A percentile compares a stretch with the other conserved stretches of the same genome.
Evolutionary conservation across 2,113 vertebrate genomes (phyloP).

Genomic region (Carassius carassius): DNA sequence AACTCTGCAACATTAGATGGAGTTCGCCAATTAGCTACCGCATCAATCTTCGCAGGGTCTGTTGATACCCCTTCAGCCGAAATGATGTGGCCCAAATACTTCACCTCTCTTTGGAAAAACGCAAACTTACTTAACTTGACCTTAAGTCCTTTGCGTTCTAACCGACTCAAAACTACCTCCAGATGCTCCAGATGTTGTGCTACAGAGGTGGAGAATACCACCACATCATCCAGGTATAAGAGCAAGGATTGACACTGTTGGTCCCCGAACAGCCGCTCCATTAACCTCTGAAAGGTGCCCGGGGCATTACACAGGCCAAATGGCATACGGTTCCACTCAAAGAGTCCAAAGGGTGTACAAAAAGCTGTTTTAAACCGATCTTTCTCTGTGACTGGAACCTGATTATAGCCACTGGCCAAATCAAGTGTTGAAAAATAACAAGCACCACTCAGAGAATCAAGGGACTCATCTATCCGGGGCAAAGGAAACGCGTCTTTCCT

Average conservation of each 20-base stretch:
- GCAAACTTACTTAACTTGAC: background rate
- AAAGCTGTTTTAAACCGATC: no score
- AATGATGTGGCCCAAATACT: conserved; percentile 14
- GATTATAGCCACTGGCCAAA: no score
- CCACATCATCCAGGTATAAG: background rate
- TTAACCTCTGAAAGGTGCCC: background rate
- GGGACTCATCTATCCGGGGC: no score
- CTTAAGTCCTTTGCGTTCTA: conserved; percentile 14
- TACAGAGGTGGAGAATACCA: background rate
- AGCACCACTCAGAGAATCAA: no score
- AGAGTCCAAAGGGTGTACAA: no score
- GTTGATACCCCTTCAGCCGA: conserved; percentile 21
- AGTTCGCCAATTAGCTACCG: background rate
- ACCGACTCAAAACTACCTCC: background rate
- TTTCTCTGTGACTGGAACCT: no score
- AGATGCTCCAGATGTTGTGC: background rate
- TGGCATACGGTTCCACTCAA: no score
- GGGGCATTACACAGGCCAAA: no score
- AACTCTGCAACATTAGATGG: background rate
- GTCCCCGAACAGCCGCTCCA: background rate
- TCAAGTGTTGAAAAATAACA: no score
- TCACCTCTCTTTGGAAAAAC: conserved; percentile 9
- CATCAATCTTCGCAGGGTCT: background rate
- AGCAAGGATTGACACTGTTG: background rate
- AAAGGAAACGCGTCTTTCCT: no score